These are phyloP conservation scores for Nothura maculosa DNA, from an alignment of 2,797 vertebrate species.

Conservation along the genomic window DNA sequence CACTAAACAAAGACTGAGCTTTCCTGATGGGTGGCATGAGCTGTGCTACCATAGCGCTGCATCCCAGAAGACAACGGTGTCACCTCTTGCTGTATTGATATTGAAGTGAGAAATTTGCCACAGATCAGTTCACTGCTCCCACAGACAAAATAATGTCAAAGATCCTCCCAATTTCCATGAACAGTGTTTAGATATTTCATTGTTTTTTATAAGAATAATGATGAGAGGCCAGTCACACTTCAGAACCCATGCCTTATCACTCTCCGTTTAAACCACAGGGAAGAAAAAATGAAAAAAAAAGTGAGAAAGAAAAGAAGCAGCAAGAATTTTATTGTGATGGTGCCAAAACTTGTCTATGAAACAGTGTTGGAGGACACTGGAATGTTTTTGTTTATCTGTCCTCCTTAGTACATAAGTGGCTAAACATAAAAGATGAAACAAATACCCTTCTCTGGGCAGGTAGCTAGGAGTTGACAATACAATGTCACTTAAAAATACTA, in stretches of 20 bases:
- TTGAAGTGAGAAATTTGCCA: background rate
- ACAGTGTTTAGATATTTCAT: background rate
- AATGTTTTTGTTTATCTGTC: background rate
- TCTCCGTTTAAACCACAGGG: background rate
- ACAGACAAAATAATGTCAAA: rapidly evolving
- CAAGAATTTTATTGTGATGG: background rate
- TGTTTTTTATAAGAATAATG: background rate
- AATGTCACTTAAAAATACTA: background rate
- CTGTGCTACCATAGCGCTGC: background rate
- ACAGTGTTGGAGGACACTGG: background rate
- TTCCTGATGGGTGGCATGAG: background rate
- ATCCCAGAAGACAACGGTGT: background rate
- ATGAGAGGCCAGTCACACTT: background rate
- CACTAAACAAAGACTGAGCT: background rate
- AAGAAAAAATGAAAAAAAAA: background rate
- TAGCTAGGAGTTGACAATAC: background rate
- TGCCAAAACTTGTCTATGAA: background rate
- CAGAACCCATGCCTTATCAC: background rate
- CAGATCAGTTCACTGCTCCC: background rate
- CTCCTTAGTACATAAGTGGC: background rate
- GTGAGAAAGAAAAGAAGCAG: background rate
- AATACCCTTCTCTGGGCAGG: background rate
- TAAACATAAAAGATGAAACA: background rate
- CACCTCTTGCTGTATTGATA: background rate
- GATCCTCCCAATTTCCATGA: background rate